A percentile compares a stretch with the other conserved stretches of the same genome.
Evolutionary conservation across 2,888 invertebrate species (phyloP).

Genomic region (Minunthozetes semirufus): DNA sequence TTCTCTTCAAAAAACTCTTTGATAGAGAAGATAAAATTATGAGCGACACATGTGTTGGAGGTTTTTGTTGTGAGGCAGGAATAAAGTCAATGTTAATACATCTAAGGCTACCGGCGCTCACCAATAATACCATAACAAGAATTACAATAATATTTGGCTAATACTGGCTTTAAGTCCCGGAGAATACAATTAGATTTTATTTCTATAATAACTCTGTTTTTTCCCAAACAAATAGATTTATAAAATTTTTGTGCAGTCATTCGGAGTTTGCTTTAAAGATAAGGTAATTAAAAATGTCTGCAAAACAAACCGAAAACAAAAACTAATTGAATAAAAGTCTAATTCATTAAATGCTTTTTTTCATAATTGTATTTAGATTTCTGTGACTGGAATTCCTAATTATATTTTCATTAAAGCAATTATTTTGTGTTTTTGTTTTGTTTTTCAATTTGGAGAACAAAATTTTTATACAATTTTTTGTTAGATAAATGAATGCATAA

Average conservation of each 20-base stretch:
- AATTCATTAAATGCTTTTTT: too few relatives aligned
- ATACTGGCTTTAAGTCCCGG: neutral
- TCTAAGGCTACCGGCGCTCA: neutral
- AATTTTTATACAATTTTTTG: too few relatives aligned
- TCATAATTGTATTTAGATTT: neutral
- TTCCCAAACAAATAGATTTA: too few relatives aligned
- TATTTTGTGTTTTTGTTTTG: neutral
- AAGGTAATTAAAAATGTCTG: too few relatives aligned
- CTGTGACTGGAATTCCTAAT: neutral
- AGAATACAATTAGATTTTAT: neutral
- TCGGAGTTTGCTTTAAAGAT: too few relatives aligned
- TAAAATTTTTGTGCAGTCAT: too few relatives aligned
- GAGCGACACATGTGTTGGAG: constrained; percentile 1
- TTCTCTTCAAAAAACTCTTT: neutral
- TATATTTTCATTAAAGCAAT: constrained; percentile 2
- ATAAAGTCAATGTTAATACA: neutral
- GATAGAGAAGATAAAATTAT: neutral
- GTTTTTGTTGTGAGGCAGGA: neutral
- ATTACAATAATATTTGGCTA: neutral
- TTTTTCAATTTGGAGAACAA: too few relatives aligned
- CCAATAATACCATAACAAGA: neutral
- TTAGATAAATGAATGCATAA: too few relatives aligned
- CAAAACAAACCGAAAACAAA: too few relatives aligned
- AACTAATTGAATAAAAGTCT: too few relatives aligned
- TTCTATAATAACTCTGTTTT: too few relatives aligned